Percentiles rank a stretch among this genome's conserved stretches.
Evolutionary conservation across 92 coral and sea anemone species (phyloP).

Genomic region (Phenganax subtilis): DNA sequence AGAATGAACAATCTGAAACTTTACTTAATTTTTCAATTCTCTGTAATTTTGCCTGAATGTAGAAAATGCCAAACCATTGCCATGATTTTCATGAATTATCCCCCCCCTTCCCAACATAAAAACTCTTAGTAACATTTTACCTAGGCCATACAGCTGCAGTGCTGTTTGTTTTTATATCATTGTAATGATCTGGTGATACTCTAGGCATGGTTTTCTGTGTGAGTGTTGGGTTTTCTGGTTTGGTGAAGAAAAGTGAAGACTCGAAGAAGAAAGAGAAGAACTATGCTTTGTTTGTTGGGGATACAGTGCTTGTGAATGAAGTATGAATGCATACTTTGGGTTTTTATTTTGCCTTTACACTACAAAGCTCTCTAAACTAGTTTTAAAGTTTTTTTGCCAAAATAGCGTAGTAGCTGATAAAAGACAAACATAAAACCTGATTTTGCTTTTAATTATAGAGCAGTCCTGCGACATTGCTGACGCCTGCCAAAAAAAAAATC

Average conservation of each 20-base stretch:
- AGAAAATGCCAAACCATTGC: too few relatives aligned
- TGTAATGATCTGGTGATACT: not conserved
- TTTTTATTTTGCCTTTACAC: too few relatives aligned
- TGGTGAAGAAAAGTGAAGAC: constrained; percentile 62
- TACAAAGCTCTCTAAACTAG: not conserved
- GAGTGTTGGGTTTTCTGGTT: constrained; percentile 93
- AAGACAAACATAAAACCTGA: not conserved
- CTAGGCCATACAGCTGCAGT: too few relatives aligned
- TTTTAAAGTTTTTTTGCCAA: not conserved
- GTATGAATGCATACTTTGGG: constrained; percentile 38
- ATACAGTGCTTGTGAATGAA: constrained; percentile 86
- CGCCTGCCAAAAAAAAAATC: constrained; percentile 94
- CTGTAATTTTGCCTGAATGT: too few relatives aligned
- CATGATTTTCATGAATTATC: too few relatives aligned
- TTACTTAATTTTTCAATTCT: too few relatives aligned
- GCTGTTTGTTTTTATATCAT: not conserved
- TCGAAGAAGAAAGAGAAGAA: constrained; percentile 59
- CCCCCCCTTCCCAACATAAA: too few relatives aligned
- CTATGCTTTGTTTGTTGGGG: constrained; percentile 92
- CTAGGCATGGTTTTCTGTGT: constrained; percentile 93
- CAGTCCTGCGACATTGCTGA: constrained; percentile 74
- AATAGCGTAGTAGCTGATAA: not conserved
- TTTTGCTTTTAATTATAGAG: constrained; percentile 42
- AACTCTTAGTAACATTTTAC: too few relatives aligned
- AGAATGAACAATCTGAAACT: too few relatives aligned